Conservation (phyloP, 2,888 invertebrate genomes). For the Drosophila niveifrons region DNA sequence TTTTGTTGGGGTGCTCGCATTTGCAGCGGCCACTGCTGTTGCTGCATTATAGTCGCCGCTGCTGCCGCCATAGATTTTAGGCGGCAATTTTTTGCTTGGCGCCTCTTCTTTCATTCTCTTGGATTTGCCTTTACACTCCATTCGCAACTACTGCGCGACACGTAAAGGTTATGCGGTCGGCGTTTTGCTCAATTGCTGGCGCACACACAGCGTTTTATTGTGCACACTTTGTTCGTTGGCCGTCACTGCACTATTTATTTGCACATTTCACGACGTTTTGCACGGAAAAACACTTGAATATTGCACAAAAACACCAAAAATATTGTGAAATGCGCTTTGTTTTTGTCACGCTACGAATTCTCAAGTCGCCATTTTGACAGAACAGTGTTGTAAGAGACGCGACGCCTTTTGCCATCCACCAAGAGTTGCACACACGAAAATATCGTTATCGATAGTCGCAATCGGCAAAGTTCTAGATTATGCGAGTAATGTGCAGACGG, state of each 20-base stretch:
- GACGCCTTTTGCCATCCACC: conserved; percentile 43
- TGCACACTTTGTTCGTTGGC: conserved; percentile 40
- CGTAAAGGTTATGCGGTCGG: conserved; percentile 84
- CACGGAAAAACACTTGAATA: conserved; percentile 63
- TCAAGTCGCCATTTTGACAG: conserved; percentile 78
- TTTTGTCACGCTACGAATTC: conserved; percentile 81
- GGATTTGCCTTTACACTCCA: conserved; percentile 77
- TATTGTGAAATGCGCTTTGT: conserved; percentile 84
- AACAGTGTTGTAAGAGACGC: conserved; percentile 60
- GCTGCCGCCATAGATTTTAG: conserved; percentile 81
- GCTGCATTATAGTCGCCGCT: conserved; percentile 61
- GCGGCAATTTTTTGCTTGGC: conserved; percentile 84
- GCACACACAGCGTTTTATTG: conserved; percentile 33
- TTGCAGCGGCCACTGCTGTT: conserved; percentile 11
- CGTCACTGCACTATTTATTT: conserved; percentile 48
- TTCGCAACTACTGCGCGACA: conserved; percentile 72
- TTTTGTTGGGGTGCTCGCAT: conserved; percentile 76
- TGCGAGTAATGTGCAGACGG: not conserved
- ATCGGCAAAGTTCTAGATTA: conserved; percentile 13
- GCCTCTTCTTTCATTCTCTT: conserved; percentile 84
- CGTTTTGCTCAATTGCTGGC: conserved; percentile 57
- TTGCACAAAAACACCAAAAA: conserved; percentile 72
- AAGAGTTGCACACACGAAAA: conserved; percentile 37
- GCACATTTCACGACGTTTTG: conserved; percentile 53
- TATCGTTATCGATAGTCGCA: conserved; percentile 26